Percentiles rank a stretch among this genome's conserved stretches.
These are phyloP conservation scores for Ptychochromis oligacanthus DNA, from an alignment of 2,113 vertebrate genomes.

Conservation along the genomic window DNA sequence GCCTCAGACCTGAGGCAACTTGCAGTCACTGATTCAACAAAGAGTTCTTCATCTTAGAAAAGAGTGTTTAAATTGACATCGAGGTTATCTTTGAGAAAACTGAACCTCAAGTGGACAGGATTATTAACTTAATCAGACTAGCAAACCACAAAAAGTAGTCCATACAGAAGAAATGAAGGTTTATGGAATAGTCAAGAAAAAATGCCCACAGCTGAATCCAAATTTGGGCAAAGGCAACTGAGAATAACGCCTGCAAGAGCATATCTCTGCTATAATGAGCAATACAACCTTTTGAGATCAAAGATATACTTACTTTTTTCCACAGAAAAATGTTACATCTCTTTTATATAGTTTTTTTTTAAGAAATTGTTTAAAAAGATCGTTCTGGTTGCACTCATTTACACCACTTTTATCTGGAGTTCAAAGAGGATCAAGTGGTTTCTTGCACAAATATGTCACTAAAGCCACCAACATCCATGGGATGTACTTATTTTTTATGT, in stretches of 20 bases:
- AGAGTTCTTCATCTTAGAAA: background rate
- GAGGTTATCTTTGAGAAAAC: background rate
- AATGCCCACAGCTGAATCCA: too few relatives aligned
- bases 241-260: rapidly evolving
- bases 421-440: too few relatives aligned
- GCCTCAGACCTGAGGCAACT: background rate
- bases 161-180: background rate
- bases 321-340: background rate
- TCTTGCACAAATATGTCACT: too few relatives aligned
- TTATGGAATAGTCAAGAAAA: background rate
- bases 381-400: too few relatives aligned
- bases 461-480: too few relatives aligned
- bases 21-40: background rate
- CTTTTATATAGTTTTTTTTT: background rate
- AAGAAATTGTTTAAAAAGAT: background rate
- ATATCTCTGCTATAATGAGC: background rate
- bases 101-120: background rate
- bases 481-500: too few relatives aligned
- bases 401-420: too few relatives aligned
- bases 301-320: background rate
- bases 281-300: background rate
- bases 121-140: background rate
- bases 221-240: too few relatives aligned
- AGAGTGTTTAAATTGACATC: background rate
- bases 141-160: background rate